Conservation (phyloP, 2,113 vertebrate species). For the Mystacornis crossleyi region DNA sequence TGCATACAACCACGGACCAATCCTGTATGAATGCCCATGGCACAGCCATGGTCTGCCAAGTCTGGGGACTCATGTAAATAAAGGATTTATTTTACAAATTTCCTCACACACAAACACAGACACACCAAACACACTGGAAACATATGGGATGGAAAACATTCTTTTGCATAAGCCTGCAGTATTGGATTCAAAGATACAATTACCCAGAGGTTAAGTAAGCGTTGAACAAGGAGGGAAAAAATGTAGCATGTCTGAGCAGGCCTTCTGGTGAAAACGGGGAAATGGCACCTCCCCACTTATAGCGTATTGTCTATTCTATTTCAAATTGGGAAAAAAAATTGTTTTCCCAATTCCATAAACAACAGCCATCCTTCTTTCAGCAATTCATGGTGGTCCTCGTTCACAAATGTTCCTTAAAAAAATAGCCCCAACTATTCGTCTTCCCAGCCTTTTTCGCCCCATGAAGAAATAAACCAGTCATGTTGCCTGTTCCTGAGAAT, state of each 20-base stretch:
- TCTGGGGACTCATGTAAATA: constrained; percentile 27
- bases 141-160: constrained; percentile 43
- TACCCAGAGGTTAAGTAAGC: constrained; percentile 38
- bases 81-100: constrained; percentile 58
- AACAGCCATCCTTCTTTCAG: constrained; percentile 74
- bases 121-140: constrained; percentile 15
- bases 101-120: constrained; percentile 22
- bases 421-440: constrained; percentile 27
- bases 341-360: constrained; percentile 73
- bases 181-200: constrained; percentile 41
- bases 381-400: constrained; percentile 75
- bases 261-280: constrained; percentile 52
- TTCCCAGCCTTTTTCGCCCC: constrained; percentile 39
- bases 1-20: not conserved
- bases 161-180: constrained; percentile 25
- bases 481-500: not conserved
- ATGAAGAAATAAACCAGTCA: constrained; percentile 50
- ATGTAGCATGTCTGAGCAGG: not conserved
- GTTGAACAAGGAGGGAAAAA: constrained; percentile 2
- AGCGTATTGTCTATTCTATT: constrained; percentile 66
- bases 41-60: not conserved
- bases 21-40: not conserved
- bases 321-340: constrained; percentile 68
- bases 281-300: constrained; percentile 51
- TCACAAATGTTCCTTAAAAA: constrained; percentile 62